Base-by-base conservation (phyloP, 2,888 invertebrate species). In the Tipula vernalis region DNA sequence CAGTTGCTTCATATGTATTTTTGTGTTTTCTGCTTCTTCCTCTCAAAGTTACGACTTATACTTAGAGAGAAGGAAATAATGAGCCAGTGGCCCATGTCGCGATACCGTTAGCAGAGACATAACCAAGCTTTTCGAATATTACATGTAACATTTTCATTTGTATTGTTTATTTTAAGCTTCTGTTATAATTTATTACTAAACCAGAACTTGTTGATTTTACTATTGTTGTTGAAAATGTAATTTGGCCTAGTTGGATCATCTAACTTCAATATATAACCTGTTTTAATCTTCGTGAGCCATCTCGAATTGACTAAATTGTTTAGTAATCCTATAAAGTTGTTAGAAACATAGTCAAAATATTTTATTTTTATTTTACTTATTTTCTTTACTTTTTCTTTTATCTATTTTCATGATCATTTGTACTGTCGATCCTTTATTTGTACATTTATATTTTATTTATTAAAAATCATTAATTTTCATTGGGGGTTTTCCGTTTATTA, bases 391-490 rank as follows among this genome's bases (percentile, higher is more conserved):
- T 71, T 71, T 71, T 71, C 71, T 71, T 71, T 71, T 71, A 71
- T 71, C 71, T 71, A 71, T 71, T 71, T 71, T 71, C 71, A 71
- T 71, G 71, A 71, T 71, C 71, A 71, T 71, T 71, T 71, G 71
- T 71, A 28, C 10, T 71, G 71, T 28, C 28, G 28, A 71, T 71
- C 13, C 71, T 13, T 71, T 57, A 57, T 57, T 6, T 57, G 6
- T 15, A 57, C 5, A 15, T 57, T 57, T 57, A 5, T 15, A 15
- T 18, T 51, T 28, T 71, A 28, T 71, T 71, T 28, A 3, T 28
- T 28, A 12, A 28, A 71, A 71, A 71, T 71, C 71, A 71, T 71
- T 71, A 71, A 71, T 71, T 71, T 71, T 28, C 28, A 71, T 28
- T 71, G 6, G 71, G 71, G 71, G 28, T 18, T 71, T 71, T 71